Conservation (phyloP, 2,113 vertebrate genomes). For the Paralichthys olivaceus region DNA sequence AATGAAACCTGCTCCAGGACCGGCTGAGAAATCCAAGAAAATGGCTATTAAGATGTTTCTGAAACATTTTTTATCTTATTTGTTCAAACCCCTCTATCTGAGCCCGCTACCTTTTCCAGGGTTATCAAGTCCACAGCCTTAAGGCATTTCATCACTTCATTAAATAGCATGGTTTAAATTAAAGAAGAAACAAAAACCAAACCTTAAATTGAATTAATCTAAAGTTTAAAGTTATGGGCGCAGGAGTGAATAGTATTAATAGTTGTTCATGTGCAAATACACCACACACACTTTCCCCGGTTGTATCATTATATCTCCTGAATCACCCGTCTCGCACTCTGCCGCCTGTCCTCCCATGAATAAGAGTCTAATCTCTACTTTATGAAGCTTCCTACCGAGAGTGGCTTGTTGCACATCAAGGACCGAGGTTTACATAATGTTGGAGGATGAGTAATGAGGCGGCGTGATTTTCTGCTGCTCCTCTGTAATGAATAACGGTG, state of each 20-base stretch:
- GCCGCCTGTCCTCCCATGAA: conserved; percentile 31
- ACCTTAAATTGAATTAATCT: no score
- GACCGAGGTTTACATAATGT: conserved; percentile 52
- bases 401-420: conserved; percentile 50
- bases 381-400: conserved; percentile 44
- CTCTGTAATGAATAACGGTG: conserved; percentile 58
- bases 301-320: conserved; percentile 31
- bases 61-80: no score
- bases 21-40: no score
- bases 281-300: conserved; percentile 17
- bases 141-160: no score
- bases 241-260: neutral
- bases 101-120: no score
- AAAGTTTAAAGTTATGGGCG: neutral
- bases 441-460: conserved; percentile 63
- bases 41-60: no score
- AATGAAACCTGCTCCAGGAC: no score
- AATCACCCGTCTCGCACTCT: conserved; percentile 47
- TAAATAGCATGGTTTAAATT: no score
- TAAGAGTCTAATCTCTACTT: conserved; percentile 49
- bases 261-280: neutral
- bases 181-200: no score
- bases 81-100: no score
- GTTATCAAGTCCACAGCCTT: no score
- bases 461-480: conserved; percentile 27